These are phyloP conservation scores for Todiramphus saurophagus DNA, from an alignment of 2,113 vertebrate genomes.

Conservation along the genomic window DNA sequence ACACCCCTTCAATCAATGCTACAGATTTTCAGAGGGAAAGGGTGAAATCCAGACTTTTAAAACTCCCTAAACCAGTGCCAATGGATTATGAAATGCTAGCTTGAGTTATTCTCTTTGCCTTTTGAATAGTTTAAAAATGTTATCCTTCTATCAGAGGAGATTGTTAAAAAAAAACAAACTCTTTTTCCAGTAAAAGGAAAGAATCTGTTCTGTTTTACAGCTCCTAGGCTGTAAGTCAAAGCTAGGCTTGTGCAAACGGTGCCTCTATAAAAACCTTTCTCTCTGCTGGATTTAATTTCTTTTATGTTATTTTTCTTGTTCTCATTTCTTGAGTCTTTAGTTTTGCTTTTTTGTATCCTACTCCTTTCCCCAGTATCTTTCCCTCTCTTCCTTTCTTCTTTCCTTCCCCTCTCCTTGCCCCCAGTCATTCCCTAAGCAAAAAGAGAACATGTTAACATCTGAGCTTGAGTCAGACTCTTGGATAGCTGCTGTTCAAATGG, in stretches of 20 bases:
- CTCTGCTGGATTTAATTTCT: not conserved
- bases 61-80: not conserved
- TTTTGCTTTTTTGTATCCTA: not conserved
- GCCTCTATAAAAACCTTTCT: not conserved
- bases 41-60: not conserved
- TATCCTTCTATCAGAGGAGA: not conserved
- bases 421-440: not conserved
- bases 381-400: not conserved
- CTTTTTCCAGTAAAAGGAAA: constrained; percentile 3
- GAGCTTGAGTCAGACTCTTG: not conserved
- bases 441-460: not conserved
- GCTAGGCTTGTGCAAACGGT: not conserved
- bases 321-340: not conserved
- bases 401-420: not conserved
- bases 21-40: not conserved
- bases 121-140: not conserved
- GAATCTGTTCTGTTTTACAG: not conserved
- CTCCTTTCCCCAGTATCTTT: not conserved
- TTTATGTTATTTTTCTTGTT: not conserved
- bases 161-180: not conserved
- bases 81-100: not conserved
- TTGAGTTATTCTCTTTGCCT: not conserved
- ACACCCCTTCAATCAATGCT: not conserved
- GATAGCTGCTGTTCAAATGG: not conserved
- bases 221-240: not conserved